Evolutionary conservation across 2,888 invertebrate genomes (phyloP).

Genomic region (Choreutis nemorana): DNA sequence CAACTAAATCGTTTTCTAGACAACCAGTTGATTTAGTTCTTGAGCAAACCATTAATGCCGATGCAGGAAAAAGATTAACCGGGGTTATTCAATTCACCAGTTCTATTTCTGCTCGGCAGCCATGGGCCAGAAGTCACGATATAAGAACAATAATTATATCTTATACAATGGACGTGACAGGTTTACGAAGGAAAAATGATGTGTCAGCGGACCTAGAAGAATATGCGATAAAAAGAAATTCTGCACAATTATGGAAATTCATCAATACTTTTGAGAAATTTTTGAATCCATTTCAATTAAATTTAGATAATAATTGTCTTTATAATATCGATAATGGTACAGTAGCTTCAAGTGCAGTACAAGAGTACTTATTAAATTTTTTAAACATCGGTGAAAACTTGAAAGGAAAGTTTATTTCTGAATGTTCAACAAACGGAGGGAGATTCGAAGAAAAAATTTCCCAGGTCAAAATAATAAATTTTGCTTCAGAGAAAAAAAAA

Average conservation of each 20-base stretch:
- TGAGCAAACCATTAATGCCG: slow-evolving; percentile 26
- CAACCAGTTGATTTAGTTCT: slow-evolving; percentile 15
- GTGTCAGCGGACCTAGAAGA: not conserved
- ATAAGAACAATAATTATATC: slow-evolving; percentile 14
- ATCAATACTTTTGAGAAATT: not conserved
- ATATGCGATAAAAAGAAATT: not conserved
- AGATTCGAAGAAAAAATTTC: slow-evolving; percentile 5
- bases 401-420: slow-evolving; percentile 4
- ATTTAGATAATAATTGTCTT: not conserved
- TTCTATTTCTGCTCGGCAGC: slow-evolving; percentile 14
- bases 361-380: not conserved
- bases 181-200: slow-evolving; percentile 8
- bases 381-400: not conserved
- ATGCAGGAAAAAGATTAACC: slow-evolving; percentile 19
- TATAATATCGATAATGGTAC: not conserved
- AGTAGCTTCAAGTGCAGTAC: not conserved
- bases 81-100: slow-evolving; percentile 16
- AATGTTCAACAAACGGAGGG: slow-evolving; percentile 2
- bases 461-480: slow-evolving; percentile 2
- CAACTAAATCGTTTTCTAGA: slow-evolving; percentile 13
- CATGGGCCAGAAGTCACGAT: slow-evolving; percentile 14
- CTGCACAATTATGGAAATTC: not conserved
- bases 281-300: not conserved
- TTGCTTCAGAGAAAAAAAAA: slow-evolving; percentile 3
- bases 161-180: slow-evolving; percentile 5